These are phyloP conservation scores for Coptodon rendalli DNA, from an alignment of 2,113 vertebrate genomes.

Conservation along the genomic window DNA sequence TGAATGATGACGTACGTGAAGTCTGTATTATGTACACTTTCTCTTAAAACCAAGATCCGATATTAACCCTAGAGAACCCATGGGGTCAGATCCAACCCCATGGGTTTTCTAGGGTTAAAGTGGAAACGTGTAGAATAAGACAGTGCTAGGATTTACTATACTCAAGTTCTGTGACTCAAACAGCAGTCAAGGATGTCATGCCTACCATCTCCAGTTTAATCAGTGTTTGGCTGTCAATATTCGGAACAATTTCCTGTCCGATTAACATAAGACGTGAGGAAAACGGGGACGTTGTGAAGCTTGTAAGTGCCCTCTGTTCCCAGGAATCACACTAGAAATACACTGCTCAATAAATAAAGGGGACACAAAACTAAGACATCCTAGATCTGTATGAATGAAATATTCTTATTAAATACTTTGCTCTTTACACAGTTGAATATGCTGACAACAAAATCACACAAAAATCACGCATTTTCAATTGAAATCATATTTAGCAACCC, in stretches of 20 bases:
- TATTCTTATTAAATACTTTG: neutral
- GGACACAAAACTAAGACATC: neutral
- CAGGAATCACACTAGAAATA: neutral
- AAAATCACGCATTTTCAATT: fast-evolving
- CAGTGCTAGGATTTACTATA: neutral
- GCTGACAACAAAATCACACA: neutral
- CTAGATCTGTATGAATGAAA: neutral
- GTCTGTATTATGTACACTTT: neutral
- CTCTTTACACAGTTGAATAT: neutral
- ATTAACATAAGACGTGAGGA: neutral
- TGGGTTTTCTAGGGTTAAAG: neutral
- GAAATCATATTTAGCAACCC: neutral
- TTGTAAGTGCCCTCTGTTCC: neutral
- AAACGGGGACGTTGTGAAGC: neutral
- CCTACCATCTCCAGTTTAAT: neutral
- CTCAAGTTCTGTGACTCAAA: neutral
- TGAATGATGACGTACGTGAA: neutral
- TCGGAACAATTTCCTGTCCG: neutral
- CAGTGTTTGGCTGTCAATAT: neutral
- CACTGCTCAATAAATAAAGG: neutral
- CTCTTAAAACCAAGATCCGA: neutral
- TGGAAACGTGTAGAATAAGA: neutral
- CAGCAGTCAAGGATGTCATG: neutral
- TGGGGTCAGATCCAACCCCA: too few species aligned
- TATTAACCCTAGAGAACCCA: neutral